These are phyloP conservation scores for Antechinus stuartii DNA, from an alignment of 2,113 vertebrate genomes.

Conservation along the genomic window DNA sequence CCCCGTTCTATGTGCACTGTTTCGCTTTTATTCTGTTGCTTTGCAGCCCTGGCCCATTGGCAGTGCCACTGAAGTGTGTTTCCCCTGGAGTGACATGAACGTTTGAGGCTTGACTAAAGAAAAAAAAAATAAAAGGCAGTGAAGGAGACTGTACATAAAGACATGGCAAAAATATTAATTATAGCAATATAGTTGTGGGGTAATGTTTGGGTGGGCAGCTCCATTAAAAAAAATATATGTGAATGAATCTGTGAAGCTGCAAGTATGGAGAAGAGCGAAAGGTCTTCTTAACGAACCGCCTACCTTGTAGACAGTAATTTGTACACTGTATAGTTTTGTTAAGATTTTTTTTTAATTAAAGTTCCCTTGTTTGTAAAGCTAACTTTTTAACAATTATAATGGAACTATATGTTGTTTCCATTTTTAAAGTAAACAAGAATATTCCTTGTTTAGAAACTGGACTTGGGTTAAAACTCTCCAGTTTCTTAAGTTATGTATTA, in stretches of 20 bases:
- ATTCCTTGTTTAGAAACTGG: constrained; percentile 91
- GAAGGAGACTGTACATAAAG: constrained; percentile 93
- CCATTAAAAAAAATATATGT: constrained; percentile 86
- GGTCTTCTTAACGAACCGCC: constrained; percentile 93
- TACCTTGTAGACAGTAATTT: constrained; percentile 97
- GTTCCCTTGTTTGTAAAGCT: constrained; percentile 95
- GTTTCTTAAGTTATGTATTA: constrained; percentile 93
- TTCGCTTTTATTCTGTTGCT: constrained; percentile 89
- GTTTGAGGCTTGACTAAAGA: constrained; percentile 86
- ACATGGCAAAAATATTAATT: constrained; percentile 91
- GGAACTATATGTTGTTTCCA: constrained; percentile 90
- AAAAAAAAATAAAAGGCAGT: constrained; percentile 85
- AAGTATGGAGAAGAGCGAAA: constrained; percentile 89
- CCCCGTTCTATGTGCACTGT: constrained; percentile 92
- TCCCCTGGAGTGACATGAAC: constrained; percentile 88
- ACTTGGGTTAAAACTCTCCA: constrained; percentile 99
- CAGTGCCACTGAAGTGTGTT: constrained; percentile 93
- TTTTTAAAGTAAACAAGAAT: constrained; percentile 92
- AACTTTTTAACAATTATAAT: constrained; percentile 92
- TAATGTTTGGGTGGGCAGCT: constrained; percentile 93
- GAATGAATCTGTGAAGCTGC: constrained; percentile 93
- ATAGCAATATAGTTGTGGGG: constrained; percentile 94
- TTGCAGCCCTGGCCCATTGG: constrained; percentile 91
- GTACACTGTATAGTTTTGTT: constrained; percentile 99
- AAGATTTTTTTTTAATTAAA: constrained; percentile 90